These are phyloP conservation scores for Drosophila navojoa DNA, from an alignment of 1,140 invertebrate genomes.

Conservation along the genomic window DNA sequence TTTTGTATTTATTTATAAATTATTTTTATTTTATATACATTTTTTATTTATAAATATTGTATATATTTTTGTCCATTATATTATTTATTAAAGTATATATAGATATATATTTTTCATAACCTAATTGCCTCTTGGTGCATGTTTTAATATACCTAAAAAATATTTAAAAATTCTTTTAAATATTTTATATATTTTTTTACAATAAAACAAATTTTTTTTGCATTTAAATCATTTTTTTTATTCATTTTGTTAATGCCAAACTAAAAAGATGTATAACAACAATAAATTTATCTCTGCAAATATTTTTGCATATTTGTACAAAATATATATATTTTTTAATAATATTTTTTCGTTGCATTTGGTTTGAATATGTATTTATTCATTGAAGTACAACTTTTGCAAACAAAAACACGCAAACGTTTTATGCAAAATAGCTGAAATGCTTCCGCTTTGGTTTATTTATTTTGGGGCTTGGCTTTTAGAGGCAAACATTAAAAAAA, in stretches of 20 bases:
- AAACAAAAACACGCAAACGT: not conserved
- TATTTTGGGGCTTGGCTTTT: conserved; percentile 8
- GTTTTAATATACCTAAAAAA: too few relatives aligned
- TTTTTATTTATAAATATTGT: too few relatives aligned
- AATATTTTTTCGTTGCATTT: conserved; percentile 2
- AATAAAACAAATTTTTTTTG: too few relatives aligned
- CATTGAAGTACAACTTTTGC: conserved; percentile 3
- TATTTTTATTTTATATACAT: too few relatives aligned
- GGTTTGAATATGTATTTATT: conserved; percentile 27
- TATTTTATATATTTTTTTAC: too few relatives aligned
- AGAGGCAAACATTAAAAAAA: not conserved
- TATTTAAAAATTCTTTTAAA: too few relatives aligned
- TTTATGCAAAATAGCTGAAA: conserved; percentile 13
- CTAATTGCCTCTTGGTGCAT: too few relatives aligned
- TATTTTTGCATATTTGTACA: conserved; percentile 17
- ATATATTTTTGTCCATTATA: too few relatives aligned
- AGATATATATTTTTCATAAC: too few relatives aligned
- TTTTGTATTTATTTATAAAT: too few relatives aligned
- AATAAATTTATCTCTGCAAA: not conserved
- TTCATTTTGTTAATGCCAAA: conserved; percentile 1
- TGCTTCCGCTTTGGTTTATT: conserved; percentile 13
- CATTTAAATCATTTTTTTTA: too few relatives aligned
- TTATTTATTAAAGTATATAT: too few relatives aligned
- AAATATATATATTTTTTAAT: not conserved
- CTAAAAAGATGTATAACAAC: not conserved